Evolutionary conservation across 37 sponge, comb jelly and placozoan genomes (phyloP), one percentile per base, ranked within the genome.

Genomic region (Axinella damicornis): DNA sequence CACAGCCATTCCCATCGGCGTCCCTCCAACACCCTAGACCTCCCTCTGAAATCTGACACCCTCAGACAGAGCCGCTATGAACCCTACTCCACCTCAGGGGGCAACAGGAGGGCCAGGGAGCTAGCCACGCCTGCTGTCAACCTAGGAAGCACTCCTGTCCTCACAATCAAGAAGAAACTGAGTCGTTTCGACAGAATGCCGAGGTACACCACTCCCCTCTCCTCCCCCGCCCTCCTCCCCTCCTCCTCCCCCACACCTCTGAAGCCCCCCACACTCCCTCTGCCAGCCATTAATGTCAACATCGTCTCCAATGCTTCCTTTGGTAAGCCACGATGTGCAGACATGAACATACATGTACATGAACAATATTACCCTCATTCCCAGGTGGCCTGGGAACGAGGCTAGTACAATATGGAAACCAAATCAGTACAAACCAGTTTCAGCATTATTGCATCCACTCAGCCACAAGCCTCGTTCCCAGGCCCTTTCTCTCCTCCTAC

Each of bases 141-240:
- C 53, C 76, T 83, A 16, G 40, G 53, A 20, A 81, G 38, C 71
- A 78, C 66, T 5, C 84, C 89, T 15, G 39, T 69, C 22, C 77
- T 89, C 20, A 55, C 30, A 5, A 65, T 67, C 57, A 89, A 77
- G 54, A 69, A 66, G 37, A 77, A 61, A 37, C 83, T 69, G 19
- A 69, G 86, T 22, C 67, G 71, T 32, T 27, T 53, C 5, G 77
- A 62, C 27, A 61, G 63, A 20, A 53, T 85, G 30, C 94, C 94
- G 11, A 89, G 78, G 67, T 93, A 89, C 63, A 62, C 86, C 31
- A 88, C 93, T 1, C 93, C 93, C 17, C 65, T 93, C 31, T 75
- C 85, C 38, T 93, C 93, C 32, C 93, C 93, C 1, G 79, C 85
- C 34, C 53, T 84, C 33, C 34, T 63, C 18, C 64, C 76, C 5